phyloP scores from a whole-genome alignment of 1,140 invertebrate species.

The Neodiprion virginianus region DNA sequence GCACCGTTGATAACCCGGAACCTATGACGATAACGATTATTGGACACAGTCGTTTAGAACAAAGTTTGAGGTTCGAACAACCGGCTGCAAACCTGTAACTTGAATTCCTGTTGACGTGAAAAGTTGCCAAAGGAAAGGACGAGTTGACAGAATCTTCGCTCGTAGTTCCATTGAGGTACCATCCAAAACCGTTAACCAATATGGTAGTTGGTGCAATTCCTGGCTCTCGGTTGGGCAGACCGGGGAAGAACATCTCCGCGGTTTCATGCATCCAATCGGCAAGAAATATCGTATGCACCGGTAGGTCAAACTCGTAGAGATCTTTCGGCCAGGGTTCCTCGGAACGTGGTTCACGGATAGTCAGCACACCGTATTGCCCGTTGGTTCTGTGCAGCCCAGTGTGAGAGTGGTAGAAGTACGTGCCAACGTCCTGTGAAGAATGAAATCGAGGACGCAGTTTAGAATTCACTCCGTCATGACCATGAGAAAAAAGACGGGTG shows the following conservation, averaged over 20 bases:
- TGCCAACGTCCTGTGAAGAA: slow-evolving; percentile 47
- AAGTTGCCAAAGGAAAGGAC: slow-evolving; percentile 16
- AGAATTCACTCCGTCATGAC: too few relatives aligned
- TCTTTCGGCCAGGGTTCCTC: slow-evolving; percentile 22
- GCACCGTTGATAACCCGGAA: slow-evolving; percentile 67
- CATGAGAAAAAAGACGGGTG: neutral
- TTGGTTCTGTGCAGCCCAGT: slow-evolving; percentile 38
- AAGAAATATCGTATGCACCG: slow-evolving; percentile 49
- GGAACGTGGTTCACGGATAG: slow-evolving; percentile 26
- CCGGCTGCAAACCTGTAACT: slow-evolving; percentile 5
- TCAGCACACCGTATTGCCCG: slow-evolving; percentile 34
- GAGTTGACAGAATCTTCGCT: neutral
- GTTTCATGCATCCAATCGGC: slow-evolving; percentile 46
- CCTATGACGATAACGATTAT: slow-evolving; percentile 58
- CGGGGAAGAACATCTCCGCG: slow-evolving; percentile 42
- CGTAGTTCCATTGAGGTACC: slow-evolving; percentile 41
- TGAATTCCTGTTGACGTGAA: slow-evolving; percentile 14
- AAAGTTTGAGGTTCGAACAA: neutral
- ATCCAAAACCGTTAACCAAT: slow-evolving; percentile 65
- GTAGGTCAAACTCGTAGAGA: slow-evolving; percentile 51
- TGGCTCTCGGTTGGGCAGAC: slow-evolving; percentile 26
- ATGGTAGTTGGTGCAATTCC: slow-evolving; percentile 59
- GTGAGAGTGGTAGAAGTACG: slow-evolving; percentile 65
- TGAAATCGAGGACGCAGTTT: slow-evolving; percentile 27
- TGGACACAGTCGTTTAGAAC: slow-evolving; percentile 21